Evolutionary conservation across 2,888 invertebrate species (phyloP).

Genomic region (Aleiodes testaceus): DNA sequence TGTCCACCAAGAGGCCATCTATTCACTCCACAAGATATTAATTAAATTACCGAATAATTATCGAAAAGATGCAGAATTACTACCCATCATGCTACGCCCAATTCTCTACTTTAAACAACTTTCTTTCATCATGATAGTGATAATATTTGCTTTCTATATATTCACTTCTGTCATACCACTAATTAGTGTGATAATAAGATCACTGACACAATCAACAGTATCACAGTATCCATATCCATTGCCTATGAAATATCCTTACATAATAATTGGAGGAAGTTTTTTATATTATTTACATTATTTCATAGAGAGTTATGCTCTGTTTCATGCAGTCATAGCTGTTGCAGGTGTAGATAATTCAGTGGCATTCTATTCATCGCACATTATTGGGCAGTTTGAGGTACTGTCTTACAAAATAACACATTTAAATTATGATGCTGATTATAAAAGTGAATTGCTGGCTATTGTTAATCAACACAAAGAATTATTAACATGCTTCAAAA

Average conservation of each 20-base stretch:
- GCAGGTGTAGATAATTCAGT: conserved; percentile 55
- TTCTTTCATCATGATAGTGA: not conserved
- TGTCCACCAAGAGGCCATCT: conserved; percentile 14
- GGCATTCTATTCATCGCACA: conserved; percentile 57
- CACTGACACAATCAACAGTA: conserved; percentile 23
- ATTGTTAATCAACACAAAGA: conserved; percentile 48
- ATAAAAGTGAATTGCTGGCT: conserved; percentile 42
- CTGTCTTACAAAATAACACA: conserved; percentile 47
- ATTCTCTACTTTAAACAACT: too few relatives aligned
- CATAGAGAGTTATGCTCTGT: conserved; percentile 43
- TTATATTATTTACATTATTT: conserved; percentile 50
- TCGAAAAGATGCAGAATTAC: too few relatives aligned
- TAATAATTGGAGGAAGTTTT: conserved; percentile 36
- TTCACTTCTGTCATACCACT: conserved; percentile 40
- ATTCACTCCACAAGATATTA: too few relatives aligned
- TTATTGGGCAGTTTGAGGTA: conserved; percentile 54
- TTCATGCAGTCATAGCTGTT: conserved; percentile 42
- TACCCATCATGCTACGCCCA: too few relatives aligned
- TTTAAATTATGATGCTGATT: conserved; percentile 32
- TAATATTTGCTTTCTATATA: not conserved
- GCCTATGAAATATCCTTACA: conserved; percentile 53
- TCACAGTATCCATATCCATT: conserved; percentile 46
- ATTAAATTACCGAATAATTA: too few relatives aligned
- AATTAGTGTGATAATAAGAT: conserved; percentile 41
- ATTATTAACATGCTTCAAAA: conserved; percentile 47